Conservation (phyloP, 2,797 vertebrate genomes). For the Epinephelus awoara region DNA sequence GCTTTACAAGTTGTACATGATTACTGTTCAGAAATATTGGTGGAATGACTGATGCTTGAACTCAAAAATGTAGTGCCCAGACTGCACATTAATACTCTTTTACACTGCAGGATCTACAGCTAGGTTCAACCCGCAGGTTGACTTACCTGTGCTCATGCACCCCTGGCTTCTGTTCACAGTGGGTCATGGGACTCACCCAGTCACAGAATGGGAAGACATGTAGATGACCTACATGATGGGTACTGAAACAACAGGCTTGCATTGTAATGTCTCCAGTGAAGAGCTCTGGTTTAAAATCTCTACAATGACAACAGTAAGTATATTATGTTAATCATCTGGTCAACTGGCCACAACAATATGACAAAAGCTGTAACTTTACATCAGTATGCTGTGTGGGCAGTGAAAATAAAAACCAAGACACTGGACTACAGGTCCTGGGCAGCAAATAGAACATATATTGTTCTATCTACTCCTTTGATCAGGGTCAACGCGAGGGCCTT, state of each 20-base stretch:
- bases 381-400: neutral
- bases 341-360: neutral
- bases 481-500: neutral
- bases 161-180: constrained; percentile 2
- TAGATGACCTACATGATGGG: constrained; percentile 25
- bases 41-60: neutral
- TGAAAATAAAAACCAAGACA: neutral
- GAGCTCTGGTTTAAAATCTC: neutral
- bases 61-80: too few species aligned
- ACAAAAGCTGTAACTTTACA: neutral
- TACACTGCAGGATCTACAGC: neutral
- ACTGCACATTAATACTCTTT: neutral
- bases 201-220: constrained; percentile 6
- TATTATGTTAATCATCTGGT: neutral
- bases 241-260: neutral
- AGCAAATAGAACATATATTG: neutral
- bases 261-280: neutral
- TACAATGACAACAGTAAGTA: neutral
- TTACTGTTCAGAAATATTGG: neutral
- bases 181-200: neutral
- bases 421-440: neutral
- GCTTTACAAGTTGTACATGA: neutral
- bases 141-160: neutral
- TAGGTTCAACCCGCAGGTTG: neutral
- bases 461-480: neutral